Evolutionary conservation across 2,888 invertebrate genomes (phyloP), one percentile per base, ranked within the genome.

Genomic region (Amiota minor): DNA sequence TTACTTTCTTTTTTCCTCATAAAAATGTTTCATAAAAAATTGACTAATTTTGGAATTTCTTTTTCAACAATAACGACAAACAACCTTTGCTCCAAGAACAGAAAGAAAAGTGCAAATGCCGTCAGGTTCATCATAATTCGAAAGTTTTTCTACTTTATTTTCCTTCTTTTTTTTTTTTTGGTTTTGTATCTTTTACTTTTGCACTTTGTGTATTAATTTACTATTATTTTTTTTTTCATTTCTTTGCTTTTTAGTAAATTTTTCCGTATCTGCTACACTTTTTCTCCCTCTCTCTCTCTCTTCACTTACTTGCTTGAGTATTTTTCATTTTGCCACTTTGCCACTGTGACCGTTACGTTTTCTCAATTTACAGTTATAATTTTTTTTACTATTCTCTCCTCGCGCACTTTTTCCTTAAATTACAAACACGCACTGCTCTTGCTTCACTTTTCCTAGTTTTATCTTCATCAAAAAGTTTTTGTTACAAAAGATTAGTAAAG

Each of bases 401-500:
- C 11, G 4, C n/a, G 4, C n/a, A 50, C n/a, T 50, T n/a, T 10
- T 8, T 50, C 35, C 35, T 35, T 8, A 1, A 62, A n/a, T 23
- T 18, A 14, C 35, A 23, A 23, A n/a, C 35, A 35, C 59, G 50
- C 67, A 14, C 23, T 12, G 14, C 23, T 83, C 85, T 35, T 2
- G 35, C 2, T 35, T 35, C 6, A 35, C 4, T 35, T 35, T 35
- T 35, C 6, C 35, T 35, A 35, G 83, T 83, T 84, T 83, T 83
- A 84, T 85, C 83, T 78, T 75, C 80, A 83, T 82, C 76, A 81
- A 83, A 78, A 86, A 35, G 35, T 78, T 83, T 86, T 81, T 82
- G 79, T 78, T 83, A 81, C 83, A 81, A 84, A 81, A 83, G 79
- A 84, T 83, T 86, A 79, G 74, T 75, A 81, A 83, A 86, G 86